These are phyloP conservation scores for Sinocyclocheilus grahami DNA, from an alignment of 2,113 vertebrate species.

Conservation along the genomic window DNA sequence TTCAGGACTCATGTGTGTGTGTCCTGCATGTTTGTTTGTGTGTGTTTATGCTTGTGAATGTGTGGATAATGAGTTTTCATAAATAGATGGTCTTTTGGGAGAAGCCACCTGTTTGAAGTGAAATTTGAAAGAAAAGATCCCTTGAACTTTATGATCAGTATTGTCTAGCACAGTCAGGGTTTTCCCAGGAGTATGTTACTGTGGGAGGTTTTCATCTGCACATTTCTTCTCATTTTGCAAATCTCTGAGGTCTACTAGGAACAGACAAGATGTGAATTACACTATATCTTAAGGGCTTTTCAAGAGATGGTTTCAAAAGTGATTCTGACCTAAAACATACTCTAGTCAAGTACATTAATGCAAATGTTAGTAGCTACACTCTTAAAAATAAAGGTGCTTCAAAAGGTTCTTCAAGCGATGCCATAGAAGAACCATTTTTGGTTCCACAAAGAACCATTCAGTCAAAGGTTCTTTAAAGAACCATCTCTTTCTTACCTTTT, in stretches of 20 bases:
- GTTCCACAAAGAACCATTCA: no score
- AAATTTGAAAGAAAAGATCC: slow-evolving; percentile 6
- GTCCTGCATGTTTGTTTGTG: not conserved
- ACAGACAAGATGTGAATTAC: slow-evolving; percentile 3
- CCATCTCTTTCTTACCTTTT: no score
- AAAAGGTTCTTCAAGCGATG: no score
- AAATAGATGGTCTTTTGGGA: slow-evolving; percentile 39
- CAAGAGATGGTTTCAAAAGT: not conserved
- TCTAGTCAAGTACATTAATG: not conserved
- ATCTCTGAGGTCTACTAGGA: slow-evolving; percentile 27
- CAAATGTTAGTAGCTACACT: not conserved
- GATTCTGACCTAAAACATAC: not conserved
- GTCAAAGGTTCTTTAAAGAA: no score
- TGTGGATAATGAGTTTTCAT: slow-evolving; percentile 42
- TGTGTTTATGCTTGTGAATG: not conserved
- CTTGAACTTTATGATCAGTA: slow-evolving; percentile 35
- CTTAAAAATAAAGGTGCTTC: no score
- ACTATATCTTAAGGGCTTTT: not conserved
- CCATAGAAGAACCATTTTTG: no score
- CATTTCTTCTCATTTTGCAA: slow-evolving; percentile 34
- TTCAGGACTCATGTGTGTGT: slow-evolving; percentile 8
- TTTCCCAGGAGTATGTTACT: slow-evolving; percentile 12
- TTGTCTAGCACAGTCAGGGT: slow-evolving; percentile 24
- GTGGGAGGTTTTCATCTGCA: slow-evolving; percentile 33
- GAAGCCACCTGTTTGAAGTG: slow-evolving; percentile 32